Conservation (phyloP, 2,888 invertebrate species). For the Octonoba sinensis region DNA sequence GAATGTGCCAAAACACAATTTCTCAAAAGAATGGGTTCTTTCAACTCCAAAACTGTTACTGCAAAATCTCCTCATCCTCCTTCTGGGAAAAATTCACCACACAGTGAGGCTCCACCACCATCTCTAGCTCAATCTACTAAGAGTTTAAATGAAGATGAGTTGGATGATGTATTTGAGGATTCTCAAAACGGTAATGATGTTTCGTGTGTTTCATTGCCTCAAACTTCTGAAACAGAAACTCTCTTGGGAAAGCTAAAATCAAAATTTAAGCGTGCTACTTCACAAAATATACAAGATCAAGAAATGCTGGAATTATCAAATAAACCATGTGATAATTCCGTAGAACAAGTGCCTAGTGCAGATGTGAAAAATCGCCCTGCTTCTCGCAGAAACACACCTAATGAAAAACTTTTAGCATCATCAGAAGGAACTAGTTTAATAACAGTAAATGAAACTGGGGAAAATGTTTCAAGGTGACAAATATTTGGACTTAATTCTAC, state of each 20-base stretch:
- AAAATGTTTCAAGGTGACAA: constrained; percentile 33
- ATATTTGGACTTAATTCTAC: no score
- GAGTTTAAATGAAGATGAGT: constrained; percentile 23
- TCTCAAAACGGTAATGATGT: not conserved
- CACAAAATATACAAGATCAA: not conserved
- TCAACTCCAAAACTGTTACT: not conserved
- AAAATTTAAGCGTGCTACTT: constrained; percentile 22
- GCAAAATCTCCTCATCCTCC: not conserved
- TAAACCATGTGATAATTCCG: not conserved
- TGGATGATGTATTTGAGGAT: constrained; percentile 39
- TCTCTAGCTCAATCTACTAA: constrained; percentile 27
- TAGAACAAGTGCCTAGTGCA: not conserved
- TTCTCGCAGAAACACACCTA: not conserved
- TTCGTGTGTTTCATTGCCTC: not conserved
- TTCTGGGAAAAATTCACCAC: not conserved
- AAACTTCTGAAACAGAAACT: not conserved
- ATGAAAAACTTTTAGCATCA: constrained; percentile 12
- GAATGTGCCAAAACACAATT: constrained; percentile 34
- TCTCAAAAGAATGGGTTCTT: constrained; percentile 23
- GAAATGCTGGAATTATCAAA: constrained; percentile 10
- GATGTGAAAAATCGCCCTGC: not conserved
- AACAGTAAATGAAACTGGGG: constrained; percentile 17
- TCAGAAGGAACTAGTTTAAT: constrained; percentile 27
- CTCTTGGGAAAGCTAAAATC: constrained; percentile 23
- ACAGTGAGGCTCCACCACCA: constrained; percentile 41